phyloP scores from a whole-genome alignment of 1,140 invertebrate genomes.

The Sitophilus oryzae region DNA sequence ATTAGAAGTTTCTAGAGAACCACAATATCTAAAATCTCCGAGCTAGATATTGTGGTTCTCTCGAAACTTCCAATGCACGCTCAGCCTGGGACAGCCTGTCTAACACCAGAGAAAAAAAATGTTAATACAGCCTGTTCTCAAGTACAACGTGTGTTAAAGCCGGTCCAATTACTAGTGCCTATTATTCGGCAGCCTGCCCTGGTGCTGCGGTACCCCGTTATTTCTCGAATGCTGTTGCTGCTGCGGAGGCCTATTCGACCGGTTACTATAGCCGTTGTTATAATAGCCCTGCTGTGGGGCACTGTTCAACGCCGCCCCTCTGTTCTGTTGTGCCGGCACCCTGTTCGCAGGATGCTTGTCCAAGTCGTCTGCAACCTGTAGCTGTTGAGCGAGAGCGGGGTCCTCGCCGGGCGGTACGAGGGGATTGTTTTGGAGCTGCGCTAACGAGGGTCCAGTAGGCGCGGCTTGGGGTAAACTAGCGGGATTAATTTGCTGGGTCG shows the following conservation, averaged over 20 bases:
- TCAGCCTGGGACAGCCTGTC: no score
- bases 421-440: constrained; percentile 6
- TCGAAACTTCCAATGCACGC: no score
- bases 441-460: constrained; percentile 21
- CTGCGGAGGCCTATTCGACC: constrained; percentile 20
- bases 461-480: constrained; percentile 22
- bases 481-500: constrained; percentile 10
- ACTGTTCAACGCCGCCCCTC: constrained; percentile 24
- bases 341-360: constrained; percentile 26
- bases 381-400: constrained; percentile 3
- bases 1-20: no score
- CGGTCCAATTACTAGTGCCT: constrained; percentile 12
- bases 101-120: constrained; percentile 1
- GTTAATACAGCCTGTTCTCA: constrained; percentile 9
- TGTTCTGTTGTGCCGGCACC: constrained; percentile 9
- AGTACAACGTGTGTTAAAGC: constrained; percentile 7
- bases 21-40: no score
- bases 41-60: no score
- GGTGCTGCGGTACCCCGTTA: constrained; percentile 15
- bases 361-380: constrained; percentile 12
- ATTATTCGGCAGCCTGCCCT: constrained; percentile 13
- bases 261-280: constrained; percentile 39
- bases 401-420: constrained; percentile 12
- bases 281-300: constrained; percentile 36
- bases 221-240: constrained; percentile 22